These are phyloP conservation scores for Ethmia dodecea DNA, from an alignment of 2,888 invertebrate species.

Conservation along the genomic window DNA sequence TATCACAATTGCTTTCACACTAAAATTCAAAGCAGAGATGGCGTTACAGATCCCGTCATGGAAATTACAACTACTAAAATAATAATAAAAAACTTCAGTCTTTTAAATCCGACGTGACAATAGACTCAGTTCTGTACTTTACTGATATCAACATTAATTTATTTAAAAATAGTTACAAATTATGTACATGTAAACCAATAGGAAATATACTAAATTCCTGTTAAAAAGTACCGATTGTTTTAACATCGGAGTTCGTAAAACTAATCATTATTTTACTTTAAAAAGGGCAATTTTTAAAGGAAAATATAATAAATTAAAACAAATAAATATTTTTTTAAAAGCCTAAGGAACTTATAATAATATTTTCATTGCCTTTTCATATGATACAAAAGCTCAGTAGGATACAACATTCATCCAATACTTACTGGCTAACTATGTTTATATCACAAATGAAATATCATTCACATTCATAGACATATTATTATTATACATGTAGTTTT, in stretches of 20 bases:
- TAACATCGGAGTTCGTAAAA: slow-evolving; percentile 50
- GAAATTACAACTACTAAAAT: slow-evolving; percentile 52
- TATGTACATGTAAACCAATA: slow-evolving; percentile 25
- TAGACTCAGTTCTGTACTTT: slow-evolving; percentile 30
- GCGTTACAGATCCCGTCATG: slow-evolving; percentile 53
- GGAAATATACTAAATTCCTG: slow-evolving; percentile 27
- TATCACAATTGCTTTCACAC: slow-evolving; percentile 62
- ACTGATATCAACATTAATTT: slow-evolving; percentile 11
- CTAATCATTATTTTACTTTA: slow-evolving; percentile 46
- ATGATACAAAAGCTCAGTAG: slow-evolving; percentile 38
- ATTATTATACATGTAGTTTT: slow-evolving; percentile 26
- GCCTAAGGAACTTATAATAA: slow-evolving; percentile 42
- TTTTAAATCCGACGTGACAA: slow-evolving; percentile 59
- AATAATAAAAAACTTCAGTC: slow-evolving; percentile 62
- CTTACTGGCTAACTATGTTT: slow-evolving; percentile 57
- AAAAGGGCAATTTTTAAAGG: slow-evolving; percentile 40
- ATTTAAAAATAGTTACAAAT: slow-evolving; percentile 10
- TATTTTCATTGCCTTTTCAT: slow-evolving; percentile 34
- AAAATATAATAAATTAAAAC: slow-evolving; percentile 48
- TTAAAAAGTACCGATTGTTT: slow-evolving; percentile 42
- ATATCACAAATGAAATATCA: slow-evolving; percentile 74
- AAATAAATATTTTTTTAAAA: slow-evolving; percentile 51
- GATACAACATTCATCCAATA: slow-evolving; percentile 39
- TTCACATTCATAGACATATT: slow-evolving; percentile 50
- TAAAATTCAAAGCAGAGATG: slow-evolving; percentile 49